A percentile compares a stretch with the other conserved stretches of the same genome.
Evolutionary conservation across 2,797 vertebrate genomes (phyloP).

Genomic region (Dromococcyx pavoninus): DNA sequence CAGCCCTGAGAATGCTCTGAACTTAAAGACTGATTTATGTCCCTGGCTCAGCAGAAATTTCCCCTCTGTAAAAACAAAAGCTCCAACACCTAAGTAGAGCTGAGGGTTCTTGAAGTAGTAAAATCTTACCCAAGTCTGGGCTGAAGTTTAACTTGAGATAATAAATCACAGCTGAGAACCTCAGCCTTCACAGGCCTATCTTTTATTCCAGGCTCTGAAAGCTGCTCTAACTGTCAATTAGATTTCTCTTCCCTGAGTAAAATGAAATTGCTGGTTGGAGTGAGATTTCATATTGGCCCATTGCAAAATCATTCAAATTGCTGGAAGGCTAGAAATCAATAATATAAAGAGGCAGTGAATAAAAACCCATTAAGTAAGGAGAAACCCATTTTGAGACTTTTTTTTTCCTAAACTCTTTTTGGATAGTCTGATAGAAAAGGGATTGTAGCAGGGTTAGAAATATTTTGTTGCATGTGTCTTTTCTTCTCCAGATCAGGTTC

Average conservation of each 20-base stretch:
- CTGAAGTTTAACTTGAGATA: neutral
- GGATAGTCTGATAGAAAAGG: neutral
- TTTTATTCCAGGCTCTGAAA: neutral
- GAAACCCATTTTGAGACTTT: neutral
- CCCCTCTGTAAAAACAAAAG: neutral
- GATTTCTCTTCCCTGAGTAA: neutral
- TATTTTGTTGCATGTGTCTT: neutral
- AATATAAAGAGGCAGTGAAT: neutral
- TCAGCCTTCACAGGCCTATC: neutral
- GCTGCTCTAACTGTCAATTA: neutral
- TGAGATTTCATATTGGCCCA: neutral
- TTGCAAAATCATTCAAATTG: conserved; percentile 3
- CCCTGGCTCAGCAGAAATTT: neutral
- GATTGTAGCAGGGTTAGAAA: neutral
- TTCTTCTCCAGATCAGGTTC: neutral
- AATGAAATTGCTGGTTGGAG: neutral
- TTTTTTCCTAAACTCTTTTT: neutral
- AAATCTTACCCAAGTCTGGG: neutral
- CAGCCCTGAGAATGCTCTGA: neutral
- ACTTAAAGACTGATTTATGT: neutral
- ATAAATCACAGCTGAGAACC: neutral
- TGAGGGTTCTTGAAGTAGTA: neutral
- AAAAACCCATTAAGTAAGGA: conserved; percentile 18
- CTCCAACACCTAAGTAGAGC: neutral
- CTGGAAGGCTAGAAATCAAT: conserved; percentile 22